Evolutionary conservation across 2,888 invertebrate genomes (phyloP).

Genomic region (Cabera pusaria): DNA sequence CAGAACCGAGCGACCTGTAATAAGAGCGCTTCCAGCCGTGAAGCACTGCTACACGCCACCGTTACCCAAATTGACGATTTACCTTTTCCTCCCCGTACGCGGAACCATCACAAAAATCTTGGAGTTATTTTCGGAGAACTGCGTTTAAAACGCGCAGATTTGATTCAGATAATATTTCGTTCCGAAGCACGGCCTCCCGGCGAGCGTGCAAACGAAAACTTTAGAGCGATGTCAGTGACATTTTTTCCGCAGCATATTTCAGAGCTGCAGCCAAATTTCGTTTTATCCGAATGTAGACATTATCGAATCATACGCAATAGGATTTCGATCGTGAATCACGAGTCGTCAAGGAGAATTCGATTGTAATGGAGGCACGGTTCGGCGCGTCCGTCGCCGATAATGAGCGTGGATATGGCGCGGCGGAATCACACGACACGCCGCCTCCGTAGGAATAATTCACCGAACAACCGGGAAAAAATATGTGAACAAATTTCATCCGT

Average conservation of each 20-base stretch:
- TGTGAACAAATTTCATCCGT: slow-evolving; percentile 57
- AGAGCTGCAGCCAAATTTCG: slow-evolving; percentile 13
- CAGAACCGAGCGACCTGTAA: slow-evolving; percentile 52
- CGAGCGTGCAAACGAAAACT: slow-evolving; percentile 13
- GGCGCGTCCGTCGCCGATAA: slow-evolving; percentile 58
- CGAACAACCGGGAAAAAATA: slow-evolving; percentile 57
- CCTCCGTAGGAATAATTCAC: slow-evolving; percentile 50
- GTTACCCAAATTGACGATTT: slow-evolving; percentile 54
- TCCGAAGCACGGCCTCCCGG: slow-evolving; percentile 6
- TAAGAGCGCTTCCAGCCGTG: slow-evolving; percentile 58
- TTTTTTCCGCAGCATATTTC: slow-evolving; percentile 8
- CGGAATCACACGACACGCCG: slow-evolving; percentile 56
- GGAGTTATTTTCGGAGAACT: slow-evolving; percentile 18
- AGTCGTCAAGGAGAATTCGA: slow-evolving; percentile 67
- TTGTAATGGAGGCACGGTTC: slow-evolving; percentile 65
- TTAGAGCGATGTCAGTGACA: slow-evolving; percentile 1
- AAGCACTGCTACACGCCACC: slow-evolving; percentile 48
- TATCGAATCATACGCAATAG: slow-evolving; percentile 54
- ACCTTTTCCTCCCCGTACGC: slow-evolving; percentile 37
- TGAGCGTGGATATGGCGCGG: slow-evolving; percentile 58
- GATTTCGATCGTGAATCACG: slow-evolving; percentile 68
- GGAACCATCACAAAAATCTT: slow-evolving; percentile 25
- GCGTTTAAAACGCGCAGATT: slow-evolving; percentile 7
- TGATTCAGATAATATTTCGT: slow-evolving; percentile 1
- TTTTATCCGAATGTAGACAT: slow-evolving; percentile 29